Conservation (phyloP, 2,888 invertebrate species). For the Temnothorax unifasciatus region DNA sequence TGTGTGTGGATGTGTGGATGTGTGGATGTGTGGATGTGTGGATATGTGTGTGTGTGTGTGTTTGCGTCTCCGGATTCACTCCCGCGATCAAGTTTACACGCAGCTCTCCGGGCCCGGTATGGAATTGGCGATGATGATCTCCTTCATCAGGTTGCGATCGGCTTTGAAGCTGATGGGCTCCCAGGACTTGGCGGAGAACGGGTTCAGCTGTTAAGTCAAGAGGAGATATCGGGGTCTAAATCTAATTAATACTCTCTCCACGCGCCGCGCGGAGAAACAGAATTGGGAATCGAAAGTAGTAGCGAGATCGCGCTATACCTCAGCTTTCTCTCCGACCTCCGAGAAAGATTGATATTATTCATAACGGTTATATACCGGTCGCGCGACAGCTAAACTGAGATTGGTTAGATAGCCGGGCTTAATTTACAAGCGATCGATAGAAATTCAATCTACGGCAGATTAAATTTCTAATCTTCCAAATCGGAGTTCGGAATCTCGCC, state of each 20-base stretch:
- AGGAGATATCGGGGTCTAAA: conserved; percentile 33
- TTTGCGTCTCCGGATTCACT: conserved; percentile 43
- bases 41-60: background rate
- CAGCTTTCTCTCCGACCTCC: background rate
- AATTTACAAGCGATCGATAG: conserved; percentile 54
- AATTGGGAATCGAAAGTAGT: background rate
- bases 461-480: conserved; percentile 48
- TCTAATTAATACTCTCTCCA: background rate
- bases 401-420: conserved; percentile 22
- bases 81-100: conserved; percentile 88
- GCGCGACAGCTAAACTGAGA: conserved; percentile 38
- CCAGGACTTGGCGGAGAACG: conserved; percentile 85
- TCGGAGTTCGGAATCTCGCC: conserved; percentile 14
- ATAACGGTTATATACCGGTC: conserved; percentile 1
- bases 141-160: conserved; percentile 85
- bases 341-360: conserved; percentile 42
- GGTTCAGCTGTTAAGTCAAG: conserved; percentile 81
- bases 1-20: background rate
- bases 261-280: background rate
- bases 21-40: background rate
- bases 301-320: background rate
- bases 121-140: conserved; percentile 92
- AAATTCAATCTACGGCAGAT: conserved; percentile 49
- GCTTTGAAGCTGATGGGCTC: conserved; percentile 86
- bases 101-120: conserved; percentile 96